Evolutionary conservation across 1,140 invertebrate genomes (phyloP).

Genomic region (Vanessa tameamea): DNA sequence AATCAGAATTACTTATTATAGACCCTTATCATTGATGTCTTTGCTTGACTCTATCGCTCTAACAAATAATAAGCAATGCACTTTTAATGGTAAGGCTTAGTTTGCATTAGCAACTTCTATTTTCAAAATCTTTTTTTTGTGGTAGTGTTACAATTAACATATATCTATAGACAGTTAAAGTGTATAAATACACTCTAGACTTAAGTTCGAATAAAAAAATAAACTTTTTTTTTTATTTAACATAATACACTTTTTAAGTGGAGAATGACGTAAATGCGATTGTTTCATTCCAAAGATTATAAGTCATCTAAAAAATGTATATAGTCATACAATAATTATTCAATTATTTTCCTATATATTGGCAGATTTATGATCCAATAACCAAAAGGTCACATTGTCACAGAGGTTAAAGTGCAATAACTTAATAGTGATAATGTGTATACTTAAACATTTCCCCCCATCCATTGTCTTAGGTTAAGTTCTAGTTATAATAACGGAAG

Average conservation of each 20-base stretch:
- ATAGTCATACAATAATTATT: neutral
- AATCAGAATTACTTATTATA: constrained; percentile 26
- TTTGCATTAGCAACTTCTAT: constrained; percentile 2
- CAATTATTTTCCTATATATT: neutral
- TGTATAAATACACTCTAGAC: no score
- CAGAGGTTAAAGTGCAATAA: neutral
- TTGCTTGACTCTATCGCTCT: constrained; percentile 28
- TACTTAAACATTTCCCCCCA: constrained; percentile 44
- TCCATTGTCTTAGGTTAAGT: neutral
- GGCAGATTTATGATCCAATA: neutral
- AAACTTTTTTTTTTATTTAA: no score
- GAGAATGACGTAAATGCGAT: no score
- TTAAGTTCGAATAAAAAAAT: no score
- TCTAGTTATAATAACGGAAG: neutral
- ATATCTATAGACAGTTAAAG: no score
- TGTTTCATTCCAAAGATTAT: no score
- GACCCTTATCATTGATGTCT: constrained; percentile 24
- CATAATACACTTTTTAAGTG: no score
- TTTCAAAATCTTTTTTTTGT: neutral
- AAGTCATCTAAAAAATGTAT: no score
- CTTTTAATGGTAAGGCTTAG: constrained; percentile 18
- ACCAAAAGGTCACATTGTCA: neutral
- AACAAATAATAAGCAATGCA: constrained; percentile 30
- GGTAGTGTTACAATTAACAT: no score
- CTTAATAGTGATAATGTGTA: constrained; percentile 33